Evolutionary conservation across 2,113 vertebrate genomes (phyloP), one percentile per base, ranked within the genome.

Genomic region (Seriola rivoliana): DNA sequence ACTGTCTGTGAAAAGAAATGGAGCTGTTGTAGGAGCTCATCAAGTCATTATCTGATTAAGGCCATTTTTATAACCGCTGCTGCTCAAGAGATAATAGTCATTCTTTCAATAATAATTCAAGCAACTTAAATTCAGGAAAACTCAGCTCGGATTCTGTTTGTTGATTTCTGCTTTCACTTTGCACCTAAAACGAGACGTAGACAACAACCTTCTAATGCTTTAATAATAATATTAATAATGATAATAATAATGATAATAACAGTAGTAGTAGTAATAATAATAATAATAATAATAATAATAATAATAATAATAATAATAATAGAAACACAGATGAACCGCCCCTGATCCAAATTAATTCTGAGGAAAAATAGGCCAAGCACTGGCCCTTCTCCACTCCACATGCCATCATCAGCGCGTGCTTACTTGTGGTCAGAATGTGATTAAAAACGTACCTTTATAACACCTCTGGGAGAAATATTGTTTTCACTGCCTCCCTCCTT

Each of bases 31-130:
- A 72, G 82, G 52, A 85, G 66, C 87, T 90, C 85, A 88, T 91
- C 86, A 90, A 86, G 88, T 90, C 87, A 88, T 93, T 86, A 92
- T 93, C 79, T 92, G 87, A 90, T 90, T 80, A 87, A 75, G 83
- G 42, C 62, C 68, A 81, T 88, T 88, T 83, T 84, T 76, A 74
- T 64, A 80, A 74, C 19, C 57, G 59, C 81, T 68, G 70, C 66
- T 86, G 16, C 80, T 67, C 71, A 86, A 81, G 73, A 91, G 76
- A 86, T 76, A 69, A 70, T 50, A 80, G 75, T 75, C 0, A 69
- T 67, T 80, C 38, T 74, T 46, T 78, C 40, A 68, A 69, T 46
- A 38, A 63, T 78, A 48, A 80, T 73, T 34, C n/a, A 25, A 7
- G 10, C 12, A 76, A 74, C 71, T 80, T 67, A 23, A 75, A 81